Base-by-base conservation (phyloP, 2,113 vertebrate species). In the Ia io region DNA sequence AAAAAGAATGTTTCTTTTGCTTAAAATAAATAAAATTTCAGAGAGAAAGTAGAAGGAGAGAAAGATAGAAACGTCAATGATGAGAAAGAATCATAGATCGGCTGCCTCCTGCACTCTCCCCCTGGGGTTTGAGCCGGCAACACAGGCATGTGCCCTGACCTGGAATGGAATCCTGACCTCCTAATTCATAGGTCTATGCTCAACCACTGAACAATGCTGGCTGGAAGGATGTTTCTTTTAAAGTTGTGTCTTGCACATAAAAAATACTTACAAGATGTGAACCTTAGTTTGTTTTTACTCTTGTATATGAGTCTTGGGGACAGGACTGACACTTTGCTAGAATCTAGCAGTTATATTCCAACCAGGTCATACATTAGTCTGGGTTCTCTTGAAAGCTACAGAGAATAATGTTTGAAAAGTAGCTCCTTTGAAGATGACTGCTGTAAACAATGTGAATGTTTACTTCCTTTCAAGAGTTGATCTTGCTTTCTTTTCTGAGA, bases 401-500 rank as follows among this genome's bases (percentile, higher is more conserved):
- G 37, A 91, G 30, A 83, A 35, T 22, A n/a, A 13, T 49, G 37
- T 82, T 61, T 83, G 35, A 22, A 67, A 95, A 79, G 5, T 35
- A 79, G 40, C 23, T 83, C 11, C 44, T 61, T 42, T 44, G 23
- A 84, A 67, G 16, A 49, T 2, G 9, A 53, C 8, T 44, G 18
- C 14, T 49, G 40, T n/a, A 14, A 35, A 56, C 32, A 65, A 30
- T 71, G 22, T 61, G 71, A 53, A 67, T 25, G 3, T 67, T 23
- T 13, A 83, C 44, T 90, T 65, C 23, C 12, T 73, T 51, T 82
- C 69, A 69, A 63, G 56, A 73, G 14, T 82, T 95, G 65, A 53
- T 65, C 6, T 95, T 92, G 65, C 44, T 96, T 77, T 85, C 23
- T 88, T 89, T 90, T 91, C 59, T 1, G 1, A 32, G 20, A 93